Percentiles rank a stretch among this genome's conserved stretches.
phyloP scores from a whole-genome alignment of 2,888 invertebrate genomes.

The Abrostola tripartita region DNA sequence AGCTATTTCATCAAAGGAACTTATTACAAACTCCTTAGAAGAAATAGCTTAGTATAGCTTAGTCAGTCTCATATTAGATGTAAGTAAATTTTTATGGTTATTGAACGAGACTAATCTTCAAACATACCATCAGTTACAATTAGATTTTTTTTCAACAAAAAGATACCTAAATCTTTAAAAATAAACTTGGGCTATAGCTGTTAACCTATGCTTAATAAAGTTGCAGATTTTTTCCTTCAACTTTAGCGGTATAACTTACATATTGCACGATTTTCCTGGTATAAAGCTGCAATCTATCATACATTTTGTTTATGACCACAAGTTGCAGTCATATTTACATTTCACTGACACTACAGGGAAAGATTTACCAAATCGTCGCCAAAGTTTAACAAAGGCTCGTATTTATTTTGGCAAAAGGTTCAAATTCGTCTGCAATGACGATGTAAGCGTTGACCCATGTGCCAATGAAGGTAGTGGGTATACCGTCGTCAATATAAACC shows the following conservation, averaged over 20 bases:
- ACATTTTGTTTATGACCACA: conserved; percentile 62
- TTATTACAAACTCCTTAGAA: no score
- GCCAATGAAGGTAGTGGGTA: conserved; percentile 81
- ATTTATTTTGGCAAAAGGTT: conserved; percentile 63
- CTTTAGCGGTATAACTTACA: conserved; percentile 47
- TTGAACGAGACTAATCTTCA: no score
- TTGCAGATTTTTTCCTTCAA: conserved; percentile 62
- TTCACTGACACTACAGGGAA: conserved; percentile 61
- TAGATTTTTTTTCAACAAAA: no score
- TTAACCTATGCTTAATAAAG: not conserved
- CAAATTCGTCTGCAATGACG: conserved; percentile 63
- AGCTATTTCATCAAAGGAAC: no score
- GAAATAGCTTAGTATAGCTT: no score
- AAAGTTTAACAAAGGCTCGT: conserved; percentile 51
- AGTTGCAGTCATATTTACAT: conserved; percentile 57
- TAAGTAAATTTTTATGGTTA: no score
- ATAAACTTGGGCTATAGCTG: no score
- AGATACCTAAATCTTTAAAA: no score
- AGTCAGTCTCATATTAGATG: no score
- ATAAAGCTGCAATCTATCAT: conserved; percentile 66
- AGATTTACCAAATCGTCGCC: conserved; percentile 46
- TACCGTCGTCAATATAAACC: conserved; percentile 83
- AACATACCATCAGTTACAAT: no score
- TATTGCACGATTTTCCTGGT: conserved; percentile 79
- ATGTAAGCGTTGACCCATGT: conserved; percentile 67